Evolutionary conservation across 2,888 invertebrate genomes (phyloP).

Genomic region (Trilocha varians): DNA sequence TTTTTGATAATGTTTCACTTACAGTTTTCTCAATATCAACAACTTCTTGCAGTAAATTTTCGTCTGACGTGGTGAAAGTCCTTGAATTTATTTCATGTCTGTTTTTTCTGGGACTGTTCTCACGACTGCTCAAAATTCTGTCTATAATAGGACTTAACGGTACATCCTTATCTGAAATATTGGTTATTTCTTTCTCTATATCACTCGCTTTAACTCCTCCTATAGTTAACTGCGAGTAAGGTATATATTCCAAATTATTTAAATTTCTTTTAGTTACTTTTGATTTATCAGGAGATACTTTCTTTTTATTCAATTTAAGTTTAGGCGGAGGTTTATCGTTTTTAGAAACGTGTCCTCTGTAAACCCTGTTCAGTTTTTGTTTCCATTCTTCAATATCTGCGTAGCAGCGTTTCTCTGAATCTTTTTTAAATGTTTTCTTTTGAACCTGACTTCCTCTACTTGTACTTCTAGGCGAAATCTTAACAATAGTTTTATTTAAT

Average conservation of each 20-base stretch:
- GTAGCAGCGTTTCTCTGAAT: slow-evolving; percentile 22
- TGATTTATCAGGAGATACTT: slow-evolving; percentile 19
- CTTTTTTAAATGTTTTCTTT: slow-evolving; percentile 21
- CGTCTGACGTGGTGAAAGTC: slow-evolving; percentile 56
- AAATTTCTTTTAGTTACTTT: slow-evolving; percentile 16
- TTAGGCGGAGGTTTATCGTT: slow-evolving; percentile 1
- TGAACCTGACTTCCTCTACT: slow-evolving; percentile 16
- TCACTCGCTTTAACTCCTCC: slow-evolving; percentile 58
- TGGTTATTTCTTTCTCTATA: slow-evolving; percentile 52
- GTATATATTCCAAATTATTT: slow-evolving; percentile 58
- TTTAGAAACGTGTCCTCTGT: slow-evolving; percentile 31
- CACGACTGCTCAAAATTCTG: slow-evolving; percentile 49
- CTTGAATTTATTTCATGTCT: slow-evolving; percentile 26
- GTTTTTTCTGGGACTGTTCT: slow-evolving; percentile 33
- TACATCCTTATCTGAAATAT: slow-evolving; percentile 40
- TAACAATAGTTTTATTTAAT: slow-evolving; percentile 20
- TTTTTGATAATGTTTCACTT: slow-evolving; percentile 41
- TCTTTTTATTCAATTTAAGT: slow-evolving; percentile 18
- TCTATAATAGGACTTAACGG: slow-evolving; percentile 53
- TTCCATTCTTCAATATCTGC: slow-evolving; percentile 50
- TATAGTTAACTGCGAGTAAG: slow-evolving; percentile 60
- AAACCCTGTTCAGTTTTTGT: slow-evolving; percentile 46
- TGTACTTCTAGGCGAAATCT: slow-evolving; percentile 26
- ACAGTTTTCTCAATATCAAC: slow-evolving; percentile 51
- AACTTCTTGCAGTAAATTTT: slow-evolving; percentile 59